phyloP scores from a whole-genome alignment of 2,113 vertebrate genomes.

The Thunnus thynnus region DNA sequence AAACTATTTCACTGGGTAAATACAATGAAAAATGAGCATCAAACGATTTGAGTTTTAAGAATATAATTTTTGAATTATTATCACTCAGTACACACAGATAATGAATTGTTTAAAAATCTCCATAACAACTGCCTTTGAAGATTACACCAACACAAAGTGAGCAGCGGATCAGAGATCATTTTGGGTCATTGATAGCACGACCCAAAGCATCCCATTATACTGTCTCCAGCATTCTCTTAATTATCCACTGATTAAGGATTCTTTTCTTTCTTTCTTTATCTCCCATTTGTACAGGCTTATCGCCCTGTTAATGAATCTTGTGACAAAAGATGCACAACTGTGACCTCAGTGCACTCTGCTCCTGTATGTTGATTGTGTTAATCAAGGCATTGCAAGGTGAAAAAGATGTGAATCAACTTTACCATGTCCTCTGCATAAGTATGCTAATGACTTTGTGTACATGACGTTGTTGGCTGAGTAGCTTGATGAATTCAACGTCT shows the following conservation, averaged over 20 bases:
- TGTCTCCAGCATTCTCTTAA: conserved; percentile 37
- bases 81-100: neutral
- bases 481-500: conserved; percentile 53
- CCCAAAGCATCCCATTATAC: neutral
- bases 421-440: conserved; percentile 14
- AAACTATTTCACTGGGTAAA: too few species aligned
- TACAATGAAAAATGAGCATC: neutral
- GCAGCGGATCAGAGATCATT: conserved; percentile 15
- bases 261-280: conserved; percentile 18
- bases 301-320: conserved; percentile 41
- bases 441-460: conserved; percentile 56
- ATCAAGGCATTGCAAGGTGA: conserved; percentile 43
- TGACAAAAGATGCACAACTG: conserved; percentile 50
- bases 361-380: conserved; percentile 34
- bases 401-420: conserved; percentile 28
- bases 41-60: too few species aligned
- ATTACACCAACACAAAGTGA: conserved; percentile 14
- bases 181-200: conserved; percentile 13
- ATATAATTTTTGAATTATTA: neutral
- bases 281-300: conserved; percentile 33
- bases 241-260: conserved; percentile 41
- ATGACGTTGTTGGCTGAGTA: conserved; percentile 42
- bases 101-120: neutral
- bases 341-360: conserved; percentile 47
- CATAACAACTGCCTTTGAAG: neutral